These are phyloP conservation scores for Eupithecia vulgata DNA, from an alignment of 2,888 invertebrate genomes.

Conservation along the genomic window DNA sequence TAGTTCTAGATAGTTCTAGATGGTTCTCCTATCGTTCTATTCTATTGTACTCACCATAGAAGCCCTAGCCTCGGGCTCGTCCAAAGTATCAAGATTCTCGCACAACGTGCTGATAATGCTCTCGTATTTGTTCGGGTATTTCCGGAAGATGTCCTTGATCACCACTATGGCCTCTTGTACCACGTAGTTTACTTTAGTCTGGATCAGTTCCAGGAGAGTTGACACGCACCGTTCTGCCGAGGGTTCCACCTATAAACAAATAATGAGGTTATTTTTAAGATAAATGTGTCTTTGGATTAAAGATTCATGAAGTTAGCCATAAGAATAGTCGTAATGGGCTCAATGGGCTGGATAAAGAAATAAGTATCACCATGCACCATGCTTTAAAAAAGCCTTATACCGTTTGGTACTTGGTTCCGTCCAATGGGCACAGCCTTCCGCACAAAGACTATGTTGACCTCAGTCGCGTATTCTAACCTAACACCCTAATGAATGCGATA, in stretches of 20 bases:
- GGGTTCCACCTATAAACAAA: slow-evolving; percentile 87
- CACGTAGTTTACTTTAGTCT: slow-evolving; percentile 99
- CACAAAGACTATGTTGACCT: slow-evolving; percentile 99
- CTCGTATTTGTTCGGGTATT: slow-evolving; percentile 99
- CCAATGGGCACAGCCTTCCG: slow-evolving; percentile 97
- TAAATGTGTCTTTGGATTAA: no score
- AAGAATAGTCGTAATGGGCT: no score
- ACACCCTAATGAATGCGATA: no score
- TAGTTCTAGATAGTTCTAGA: not conserved
- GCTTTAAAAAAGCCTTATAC: no score
- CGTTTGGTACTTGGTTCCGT: slow-evolving; percentile 74
- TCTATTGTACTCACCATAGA: slow-evolving; percentile 89
- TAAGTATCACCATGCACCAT: no score
- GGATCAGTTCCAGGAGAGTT: slow-evolving; percentile 97
- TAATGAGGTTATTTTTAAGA: not conserved
- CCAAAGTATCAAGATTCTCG: slow-evolving; percentile 98
- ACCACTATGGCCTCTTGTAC: slow-evolving; percentile 99
- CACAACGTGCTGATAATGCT: slow-evolving; percentile 99
- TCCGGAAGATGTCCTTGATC: slow-evolving; percentile 98
- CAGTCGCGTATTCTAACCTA: no score
- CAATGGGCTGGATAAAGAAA: no score
- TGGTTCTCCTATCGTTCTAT: not conserved
- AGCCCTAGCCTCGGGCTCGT: slow-evolving; percentile 99
- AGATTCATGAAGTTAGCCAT: no score
- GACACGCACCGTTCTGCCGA: slow-evolving; percentile 99